Evolutionary conservation across 2,113 vertebrate genomes (phyloP).

Genomic region (Alouatta palliata): DNA sequence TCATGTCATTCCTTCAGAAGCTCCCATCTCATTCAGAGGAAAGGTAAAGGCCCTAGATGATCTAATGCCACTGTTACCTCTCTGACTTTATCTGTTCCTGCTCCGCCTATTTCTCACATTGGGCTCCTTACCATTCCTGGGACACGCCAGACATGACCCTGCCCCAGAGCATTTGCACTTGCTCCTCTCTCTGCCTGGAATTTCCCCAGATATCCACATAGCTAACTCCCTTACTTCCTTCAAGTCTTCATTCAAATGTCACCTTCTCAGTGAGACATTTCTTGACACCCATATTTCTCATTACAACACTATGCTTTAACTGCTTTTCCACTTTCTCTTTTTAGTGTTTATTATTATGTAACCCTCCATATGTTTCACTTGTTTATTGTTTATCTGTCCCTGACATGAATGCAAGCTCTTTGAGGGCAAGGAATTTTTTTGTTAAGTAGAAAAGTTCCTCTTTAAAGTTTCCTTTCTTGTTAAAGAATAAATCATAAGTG

Average conservation of each 20-base stretch:
- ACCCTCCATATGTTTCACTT: not conserved
- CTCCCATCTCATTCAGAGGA: constrained; percentile 6
- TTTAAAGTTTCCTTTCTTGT: too few relatives aligned
- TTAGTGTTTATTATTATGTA: not conserved
- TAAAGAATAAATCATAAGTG: too few relatives aligned
- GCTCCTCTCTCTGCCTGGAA: not conserved
- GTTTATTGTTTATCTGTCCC: not conserved
- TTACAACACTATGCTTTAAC: not conserved
- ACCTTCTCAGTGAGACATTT: not conserved
- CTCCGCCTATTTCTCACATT: not conserved
- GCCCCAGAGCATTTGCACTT: not conserved
- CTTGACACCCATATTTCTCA: not conserved
- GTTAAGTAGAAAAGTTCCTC: too few relatives aligned
- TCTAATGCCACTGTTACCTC: constrained; percentile 4
- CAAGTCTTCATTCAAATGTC: not conserved
- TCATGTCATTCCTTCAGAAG: not conserved
- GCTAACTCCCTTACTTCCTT: not conserved
- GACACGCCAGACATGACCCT: not conserved
- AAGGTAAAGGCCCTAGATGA: not conserved
- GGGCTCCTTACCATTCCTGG: not conserved
- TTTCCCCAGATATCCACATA: not conserved
- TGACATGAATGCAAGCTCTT: not conserved
- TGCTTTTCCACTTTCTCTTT: not conserved
- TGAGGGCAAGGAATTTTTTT: not conserved
- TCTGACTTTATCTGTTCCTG: not conserved